Conservation (phyloP, 1,140 invertebrate genomes). For the Caenorhabditis briggsae region DNA sequence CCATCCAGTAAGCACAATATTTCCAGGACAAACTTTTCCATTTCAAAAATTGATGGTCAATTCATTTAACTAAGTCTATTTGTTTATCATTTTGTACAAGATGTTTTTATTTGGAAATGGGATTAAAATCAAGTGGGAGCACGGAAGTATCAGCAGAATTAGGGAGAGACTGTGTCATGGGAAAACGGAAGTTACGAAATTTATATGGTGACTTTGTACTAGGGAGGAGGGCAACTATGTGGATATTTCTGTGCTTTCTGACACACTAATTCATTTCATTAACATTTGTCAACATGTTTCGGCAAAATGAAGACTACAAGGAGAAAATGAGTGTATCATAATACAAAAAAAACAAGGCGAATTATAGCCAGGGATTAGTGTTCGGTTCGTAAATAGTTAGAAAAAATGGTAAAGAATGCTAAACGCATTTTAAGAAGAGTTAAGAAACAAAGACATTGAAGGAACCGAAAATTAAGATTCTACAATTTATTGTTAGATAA, state of each 20-base stretch:
- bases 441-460: background rate
- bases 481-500: too few relatives aligned
- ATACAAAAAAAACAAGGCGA: background rate
- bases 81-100: background rate
- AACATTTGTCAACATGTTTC: background rate
- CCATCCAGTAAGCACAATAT: background rate
- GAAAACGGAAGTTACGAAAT: constrained; percentile 3
- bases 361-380: background rate
- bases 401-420: background rate
- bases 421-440: background rate
- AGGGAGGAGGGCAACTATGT: background rate
- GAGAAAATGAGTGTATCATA: background rate
- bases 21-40: background rate
- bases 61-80: too few relatives aligned
- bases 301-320: background rate
- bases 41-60: too few relatives aligned
- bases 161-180: background rate
- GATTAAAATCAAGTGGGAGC: background rate
- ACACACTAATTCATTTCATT: too few relatives aligned
- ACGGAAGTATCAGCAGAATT: background rate
- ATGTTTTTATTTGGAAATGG: constrained; percentile 4
- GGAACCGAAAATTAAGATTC: background rate
- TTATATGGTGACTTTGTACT: constrained; percentile 6
- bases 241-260: background rate
- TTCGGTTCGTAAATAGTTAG: constrained; percentile 26